Conservation (phyloP, 1,140 invertebrate genomes). For the Elymnias hypermnestra region DNA sequence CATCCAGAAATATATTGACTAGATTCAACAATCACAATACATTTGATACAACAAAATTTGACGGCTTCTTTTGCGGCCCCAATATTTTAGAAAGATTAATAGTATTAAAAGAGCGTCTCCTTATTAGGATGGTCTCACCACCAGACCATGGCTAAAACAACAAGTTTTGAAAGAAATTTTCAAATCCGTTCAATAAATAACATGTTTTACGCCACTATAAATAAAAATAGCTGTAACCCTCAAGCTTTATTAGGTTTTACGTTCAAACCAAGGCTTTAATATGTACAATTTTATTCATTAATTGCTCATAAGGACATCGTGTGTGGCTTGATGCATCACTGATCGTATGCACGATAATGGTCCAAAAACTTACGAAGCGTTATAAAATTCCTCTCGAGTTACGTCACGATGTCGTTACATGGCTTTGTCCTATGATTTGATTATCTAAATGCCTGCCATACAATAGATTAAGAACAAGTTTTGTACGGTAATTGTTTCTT, state of each 20-base stretch:
- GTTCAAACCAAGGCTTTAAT: neutral
- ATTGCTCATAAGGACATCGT: slow-evolving; percentile 57
- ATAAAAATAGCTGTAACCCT: neutral
- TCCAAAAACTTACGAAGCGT: slow-evolving; percentile 44
- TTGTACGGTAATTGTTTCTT: slow-evolving; percentile 39
- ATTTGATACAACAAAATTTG: too few relatives aligned
- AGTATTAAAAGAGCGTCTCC: too few relatives aligned
- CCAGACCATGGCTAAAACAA: too few relatives aligned
- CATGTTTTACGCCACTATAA: neutral
- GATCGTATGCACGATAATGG: slow-evolving; percentile 62
- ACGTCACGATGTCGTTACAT: slow-evolving; percentile 62
- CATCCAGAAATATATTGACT: too few relatives aligned
- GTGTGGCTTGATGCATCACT: slow-evolving; percentile 59
- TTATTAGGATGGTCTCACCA: too few relatives aligned
- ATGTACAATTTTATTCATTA: slow-evolving; percentile 31
- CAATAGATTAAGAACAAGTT: slow-evolving; percentile 18
- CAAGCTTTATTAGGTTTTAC: slow-evolving; percentile 3
- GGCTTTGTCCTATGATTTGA: slow-evolving; percentile 41
- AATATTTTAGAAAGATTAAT: too few relatives aligned
- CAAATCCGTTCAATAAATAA: too few relatives aligned
- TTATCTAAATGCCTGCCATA: slow-evolving; percentile 35
- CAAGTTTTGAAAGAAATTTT: too few relatives aligned
- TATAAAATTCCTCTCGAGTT: slow-evolving; percentile 48
- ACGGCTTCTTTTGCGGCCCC: too few relatives aligned
- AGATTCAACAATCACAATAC: too few relatives aligned